phyloP scores from a whole-genome alignment of 2,113 vertebrate genomes.

The Ochotona princeps region DNA sequence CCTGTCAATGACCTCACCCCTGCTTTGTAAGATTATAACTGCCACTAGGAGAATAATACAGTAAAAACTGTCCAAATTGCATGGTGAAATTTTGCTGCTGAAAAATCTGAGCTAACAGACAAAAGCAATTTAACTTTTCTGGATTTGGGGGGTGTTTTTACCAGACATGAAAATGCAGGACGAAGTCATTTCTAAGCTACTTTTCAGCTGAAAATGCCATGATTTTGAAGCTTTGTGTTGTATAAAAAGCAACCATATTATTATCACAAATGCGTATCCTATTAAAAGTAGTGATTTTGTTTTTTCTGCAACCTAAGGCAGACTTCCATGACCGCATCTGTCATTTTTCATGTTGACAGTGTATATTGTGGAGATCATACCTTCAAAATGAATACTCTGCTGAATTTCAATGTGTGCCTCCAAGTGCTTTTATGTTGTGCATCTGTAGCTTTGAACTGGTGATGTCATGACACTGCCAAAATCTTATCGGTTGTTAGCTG shows the following conservation, averaged over 20 bases:
- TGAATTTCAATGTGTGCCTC: background rate
- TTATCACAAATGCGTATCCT: background rate
- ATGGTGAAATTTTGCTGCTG: background rate
- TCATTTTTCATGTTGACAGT: background rate
- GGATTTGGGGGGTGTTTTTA: background rate
- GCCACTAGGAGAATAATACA: background rate
- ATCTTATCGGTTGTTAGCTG: background rate
- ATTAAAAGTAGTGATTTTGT: background rate
- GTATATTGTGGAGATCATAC: background rate
- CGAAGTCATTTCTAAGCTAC: background rate
- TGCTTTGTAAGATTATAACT: background rate
- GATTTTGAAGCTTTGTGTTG: constrained; percentile 21
- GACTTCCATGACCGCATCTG: background rate
- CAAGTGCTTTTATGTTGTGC: background rate
- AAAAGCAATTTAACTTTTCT: background rate
- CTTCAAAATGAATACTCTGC: background rate
- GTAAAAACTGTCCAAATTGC: background rate
- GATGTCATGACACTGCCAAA: background rate
- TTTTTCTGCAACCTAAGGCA: constrained; percentile 10
- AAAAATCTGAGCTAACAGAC: background rate
- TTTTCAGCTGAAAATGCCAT: background rate
- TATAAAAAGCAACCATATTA: background rate
- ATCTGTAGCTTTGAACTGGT: constrained; percentile 23
- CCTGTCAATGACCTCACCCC: background rate
- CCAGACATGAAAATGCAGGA: background rate